phyloP scores from a whole-genome alignment of 2,888 invertebrate species.

The Pseudoips prasinana region DNA sequence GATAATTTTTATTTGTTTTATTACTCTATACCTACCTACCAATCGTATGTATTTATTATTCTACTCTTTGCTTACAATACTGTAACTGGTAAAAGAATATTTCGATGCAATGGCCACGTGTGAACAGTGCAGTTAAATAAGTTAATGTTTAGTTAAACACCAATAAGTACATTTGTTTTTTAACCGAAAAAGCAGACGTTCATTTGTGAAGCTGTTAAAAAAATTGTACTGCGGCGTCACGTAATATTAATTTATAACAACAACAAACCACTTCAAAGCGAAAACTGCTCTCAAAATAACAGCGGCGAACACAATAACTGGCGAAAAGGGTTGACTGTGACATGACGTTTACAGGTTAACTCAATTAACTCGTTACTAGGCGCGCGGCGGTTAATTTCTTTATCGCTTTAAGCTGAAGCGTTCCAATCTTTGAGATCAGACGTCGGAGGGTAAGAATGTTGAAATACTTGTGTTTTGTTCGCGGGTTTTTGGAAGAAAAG shows the following conservation, averaged over 20 bases:
- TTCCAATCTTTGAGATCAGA: conserved; percentile 30
- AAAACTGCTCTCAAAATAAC: conserved; percentile 10
- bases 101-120: no score
- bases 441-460: conserved; percentile 17
- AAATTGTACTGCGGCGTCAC: no score
- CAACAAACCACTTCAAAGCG: conserved; percentile 6
- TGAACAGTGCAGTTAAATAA: no score
- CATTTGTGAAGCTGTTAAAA: no score
- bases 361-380: conserved; percentile 60
- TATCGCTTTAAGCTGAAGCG: conserved; percentile 33
- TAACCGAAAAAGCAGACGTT: no score
- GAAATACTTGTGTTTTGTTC: conserved; percentile 23
- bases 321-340: conserved; percentile 53
- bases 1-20: no score
- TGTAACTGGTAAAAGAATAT: no score
- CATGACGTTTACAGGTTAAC: conserved; percentile 69
- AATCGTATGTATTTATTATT: no score
- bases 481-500: background rate
- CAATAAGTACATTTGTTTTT: no score
- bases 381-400: conserved; percentile 46
- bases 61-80: no score
- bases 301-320: conserved; percentile 26
- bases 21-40: no score
- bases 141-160: no score
- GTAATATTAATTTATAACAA: background rate